Percentiles rank a stretch among this genome's conserved stretches.
Conservation (phyloP, 2,888 invertebrate genomes). For the Bembecia ichneumoniformis region DNA sequence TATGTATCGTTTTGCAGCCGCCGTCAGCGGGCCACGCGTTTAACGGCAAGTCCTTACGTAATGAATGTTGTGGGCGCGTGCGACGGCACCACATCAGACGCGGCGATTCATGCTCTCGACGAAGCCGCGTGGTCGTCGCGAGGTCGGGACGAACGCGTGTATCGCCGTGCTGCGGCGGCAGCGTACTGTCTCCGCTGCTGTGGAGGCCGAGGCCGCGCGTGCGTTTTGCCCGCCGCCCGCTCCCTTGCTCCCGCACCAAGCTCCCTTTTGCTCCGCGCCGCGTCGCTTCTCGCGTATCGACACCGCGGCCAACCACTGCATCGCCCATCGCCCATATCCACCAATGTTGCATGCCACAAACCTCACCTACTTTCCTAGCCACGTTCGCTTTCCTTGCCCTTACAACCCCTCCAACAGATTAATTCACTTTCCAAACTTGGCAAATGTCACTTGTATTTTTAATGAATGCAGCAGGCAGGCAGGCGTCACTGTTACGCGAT, state of each 20-base stretch:
- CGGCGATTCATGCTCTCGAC: conserved; percentile 53
- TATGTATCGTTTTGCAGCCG: conserved; percentile 27
- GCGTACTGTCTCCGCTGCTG: conserved; percentile 42
- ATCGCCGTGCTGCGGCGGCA: conserved; percentile 43
- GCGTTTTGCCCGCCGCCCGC: conserved; percentile 28
- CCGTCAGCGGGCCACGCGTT: conserved; percentile 9
- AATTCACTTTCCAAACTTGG: conserved; percentile 22
- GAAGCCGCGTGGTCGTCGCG: conserved; percentile 53
- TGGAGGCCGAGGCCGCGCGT: conserved; percentile 34
- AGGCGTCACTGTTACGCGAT: not conserved
- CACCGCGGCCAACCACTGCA: conserved; percentile 60
- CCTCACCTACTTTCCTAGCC: conserved; percentile 21
- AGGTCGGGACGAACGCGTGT: conserved; percentile 36
- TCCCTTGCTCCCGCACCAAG: conserved; percentile 19
- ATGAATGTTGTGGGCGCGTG: conserved; percentile 43
- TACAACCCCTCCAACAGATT: conserved; percentile 24
- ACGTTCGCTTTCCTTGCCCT: conserved; percentile 32
- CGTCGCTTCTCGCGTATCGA: conserved; percentile 50
- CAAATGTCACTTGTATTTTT: not conserved
- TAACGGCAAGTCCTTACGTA: conserved; percentile 40
- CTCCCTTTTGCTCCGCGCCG: conserved; percentile 17
- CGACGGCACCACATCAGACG: conserved; percentile 52
- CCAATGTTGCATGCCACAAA: conserved; percentile 16
- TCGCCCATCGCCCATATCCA: conserved; percentile 26
- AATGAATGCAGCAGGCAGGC: not conserved